Evolutionary conservation across 2,797 vertebrate species (phyloP).

Genomic region (Pangasius macronema): DNA sequence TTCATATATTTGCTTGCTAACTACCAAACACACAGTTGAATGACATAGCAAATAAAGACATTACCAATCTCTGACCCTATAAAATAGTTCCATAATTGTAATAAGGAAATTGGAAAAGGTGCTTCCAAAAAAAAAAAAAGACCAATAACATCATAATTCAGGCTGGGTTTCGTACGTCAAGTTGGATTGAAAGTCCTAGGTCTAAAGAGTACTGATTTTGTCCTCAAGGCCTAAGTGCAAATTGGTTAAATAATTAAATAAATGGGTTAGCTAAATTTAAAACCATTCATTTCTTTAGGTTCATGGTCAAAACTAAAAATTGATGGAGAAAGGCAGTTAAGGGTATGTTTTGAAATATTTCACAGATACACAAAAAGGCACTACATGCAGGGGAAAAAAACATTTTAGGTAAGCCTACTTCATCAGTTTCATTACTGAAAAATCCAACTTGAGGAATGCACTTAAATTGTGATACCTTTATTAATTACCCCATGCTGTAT

Average conservation of each 20-base stretch:
- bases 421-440: conserved; percentile 8
- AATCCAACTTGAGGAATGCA: conserved; percentile 9
- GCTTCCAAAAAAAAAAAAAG: conserved; percentile 20
- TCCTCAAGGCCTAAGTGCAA: conserved; percentile 40
- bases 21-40: conserved; percentile 11
- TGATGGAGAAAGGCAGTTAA: background rate
- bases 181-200: conserved; percentile 14
- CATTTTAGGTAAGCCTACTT: background rate
- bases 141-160: background rate
- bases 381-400: conserved; percentile 13
- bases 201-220: conserved; percentile 34
- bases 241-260: background rate
- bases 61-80: background rate
- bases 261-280: conserved; percentile 11
- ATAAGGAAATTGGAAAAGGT: conserved; percentile 18
- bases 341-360: background rate
- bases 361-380: conserved; percentile 37
- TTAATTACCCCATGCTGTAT: background rate
- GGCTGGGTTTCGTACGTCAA: background rate
- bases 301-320: background rate
- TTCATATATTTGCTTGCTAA: background rate
- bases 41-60: conserved; percentile 1
- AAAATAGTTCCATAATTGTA: conserved; percentile 23
- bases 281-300: conserved; percentile 7
- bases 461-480: background rate